phyloP scores from a whole-genome alignment of 2,113 vertebrate genomes.

The Mandrillus leucophaeus region DNA sequence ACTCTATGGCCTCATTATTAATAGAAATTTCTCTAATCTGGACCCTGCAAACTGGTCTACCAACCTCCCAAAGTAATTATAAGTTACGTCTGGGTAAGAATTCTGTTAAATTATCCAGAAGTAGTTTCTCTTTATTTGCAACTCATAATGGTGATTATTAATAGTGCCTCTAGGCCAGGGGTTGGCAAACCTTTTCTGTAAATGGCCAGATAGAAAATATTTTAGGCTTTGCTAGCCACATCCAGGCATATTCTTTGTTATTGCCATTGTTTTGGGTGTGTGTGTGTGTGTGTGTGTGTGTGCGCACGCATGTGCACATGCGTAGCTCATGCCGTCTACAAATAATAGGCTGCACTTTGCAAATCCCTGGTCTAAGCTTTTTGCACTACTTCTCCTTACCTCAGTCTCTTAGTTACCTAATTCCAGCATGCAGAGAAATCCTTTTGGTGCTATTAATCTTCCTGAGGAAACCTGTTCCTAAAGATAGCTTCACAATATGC shows the following conservation, averaged over 20 bases:
- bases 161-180: not conserved
- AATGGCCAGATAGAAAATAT: not conserved
- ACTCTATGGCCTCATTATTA: not conserved
- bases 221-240: not conserved
- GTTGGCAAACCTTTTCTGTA: not conserved
- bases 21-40: not conserved
- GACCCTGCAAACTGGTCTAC: not conserved
- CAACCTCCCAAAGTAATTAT: not conserved
- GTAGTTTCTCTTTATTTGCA: not conserved
- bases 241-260: not conserved
- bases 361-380: not conserved
- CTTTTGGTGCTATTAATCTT: not conserved
- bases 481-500: not conserved
- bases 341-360: not conserved
- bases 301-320: rapidly evolving
- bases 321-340: too few species aligned
- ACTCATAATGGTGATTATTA: not conserved
- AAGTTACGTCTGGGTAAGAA: not conserved
- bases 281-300: too few species aligned
- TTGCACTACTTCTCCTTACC: not conserved
- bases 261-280: not conserved
- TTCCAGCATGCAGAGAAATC: not conserved
- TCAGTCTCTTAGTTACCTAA: not conserved
- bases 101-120: not conserved
- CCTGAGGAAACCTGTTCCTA: not conserved